Evolutionary conservation across 2,113 vertebrate genomes (phyloP).

Genomic region (Rhinolophus ferrumequinum): DNA sequence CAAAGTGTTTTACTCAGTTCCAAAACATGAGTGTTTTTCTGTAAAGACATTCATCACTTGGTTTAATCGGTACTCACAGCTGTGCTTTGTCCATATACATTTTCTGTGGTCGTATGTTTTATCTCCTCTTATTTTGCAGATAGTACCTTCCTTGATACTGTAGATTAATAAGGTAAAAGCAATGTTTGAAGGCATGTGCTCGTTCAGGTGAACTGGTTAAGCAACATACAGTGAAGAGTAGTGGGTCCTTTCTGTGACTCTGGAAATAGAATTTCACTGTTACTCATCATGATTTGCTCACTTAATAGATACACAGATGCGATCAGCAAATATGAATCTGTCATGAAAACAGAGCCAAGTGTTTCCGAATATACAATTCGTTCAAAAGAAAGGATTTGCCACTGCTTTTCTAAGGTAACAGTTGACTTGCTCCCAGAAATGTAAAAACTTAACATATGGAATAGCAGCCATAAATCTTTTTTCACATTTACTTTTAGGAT

Average conservation of each 20-base stretch:
- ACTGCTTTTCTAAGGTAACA: slow-evolving; percentile 93
- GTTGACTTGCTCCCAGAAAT: neutral
- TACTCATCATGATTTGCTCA: neutral
- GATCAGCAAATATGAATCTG: slow-evolving; percentile 91
- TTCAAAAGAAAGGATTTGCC: slow-evolving; percentile 96
- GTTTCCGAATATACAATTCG: slow-evolving; percentile 88
- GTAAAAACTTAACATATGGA: neutral
- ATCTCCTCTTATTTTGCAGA: neutral
- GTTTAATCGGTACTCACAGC: neutral
- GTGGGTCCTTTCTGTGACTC: neutral
- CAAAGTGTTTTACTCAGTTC: neutral
- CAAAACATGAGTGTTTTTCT: neutral
- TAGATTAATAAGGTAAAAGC: neutral
- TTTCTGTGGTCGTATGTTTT: neutral
- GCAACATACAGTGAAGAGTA: neutral
- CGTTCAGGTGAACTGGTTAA: neutral
- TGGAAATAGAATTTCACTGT: neutral
- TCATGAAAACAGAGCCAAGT: slow-evolving; percentile 94
- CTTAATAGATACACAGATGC: slow-evolving; percentile 93
- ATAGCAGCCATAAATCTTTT: neutral
- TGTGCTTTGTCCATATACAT: neutral
- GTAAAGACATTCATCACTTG: neutral
- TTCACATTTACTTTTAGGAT: slow-evolving; percentile 83
- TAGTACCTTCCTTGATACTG: neutral
- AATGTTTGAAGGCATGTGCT: neutral